Percentiles rank a stretch among this genome's conserved stretches.
phyloP scores from a whole-genome alignment of 2,113 vertebrate genomes.

The Nycticryphes semicollaris region DNA sequence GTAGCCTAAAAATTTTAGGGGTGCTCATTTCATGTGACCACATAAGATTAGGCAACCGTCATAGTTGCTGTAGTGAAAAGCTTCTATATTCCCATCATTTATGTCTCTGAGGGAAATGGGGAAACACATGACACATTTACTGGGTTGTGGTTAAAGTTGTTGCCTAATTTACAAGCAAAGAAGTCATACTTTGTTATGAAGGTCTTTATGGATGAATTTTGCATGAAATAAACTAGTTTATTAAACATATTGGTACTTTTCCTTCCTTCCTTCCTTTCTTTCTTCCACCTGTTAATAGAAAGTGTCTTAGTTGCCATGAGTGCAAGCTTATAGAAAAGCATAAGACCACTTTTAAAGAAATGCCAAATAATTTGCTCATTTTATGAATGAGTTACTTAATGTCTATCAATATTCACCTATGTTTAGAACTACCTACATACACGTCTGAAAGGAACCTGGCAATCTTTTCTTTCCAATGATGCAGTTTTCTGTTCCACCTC shows the following conservation, averaged over 20 bases:
- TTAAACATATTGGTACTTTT: neutral
- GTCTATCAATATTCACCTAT: neutral
- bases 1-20: neutral
- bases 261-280: neutral
- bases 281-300: neutral
- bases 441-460: neutral
- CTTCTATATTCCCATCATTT: neutral
- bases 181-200: neutral
- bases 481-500: neutral
- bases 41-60: neutral
- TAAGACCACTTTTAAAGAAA: neutral
- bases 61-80: neutral
- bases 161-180: neutral
- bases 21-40: neutral
- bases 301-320: neutral
- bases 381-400: neutral
- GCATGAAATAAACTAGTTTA: neutral
- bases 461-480: neutral
- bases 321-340: neutral
- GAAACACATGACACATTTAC: neutral
- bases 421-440: neutral
- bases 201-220: neutral
- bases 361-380: neutral
- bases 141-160: neutral
- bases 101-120: neutral